Evolutionary conservation across 2,888 invertebrate genomes (phyloP).

Genomic region (Aporophyla lueneburgensis): DNA sequence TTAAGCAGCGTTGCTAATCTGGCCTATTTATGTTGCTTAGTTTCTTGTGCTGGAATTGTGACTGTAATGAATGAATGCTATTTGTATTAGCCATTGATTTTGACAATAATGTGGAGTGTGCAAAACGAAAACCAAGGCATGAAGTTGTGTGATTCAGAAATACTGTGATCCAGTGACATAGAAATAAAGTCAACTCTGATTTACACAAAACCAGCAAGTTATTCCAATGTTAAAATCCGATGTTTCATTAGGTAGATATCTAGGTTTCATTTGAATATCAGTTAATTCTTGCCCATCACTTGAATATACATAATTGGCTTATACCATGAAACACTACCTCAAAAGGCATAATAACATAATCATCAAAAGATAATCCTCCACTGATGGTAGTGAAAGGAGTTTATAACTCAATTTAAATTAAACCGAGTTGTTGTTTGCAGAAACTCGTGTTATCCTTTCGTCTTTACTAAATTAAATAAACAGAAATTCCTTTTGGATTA

Average conservation of each 20-base stretch:
- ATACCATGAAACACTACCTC: conserved; percentile 3
- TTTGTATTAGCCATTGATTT: background rate
- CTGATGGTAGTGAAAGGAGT: conserved; percentile 27
- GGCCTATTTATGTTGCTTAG: conserved; percentile 44
- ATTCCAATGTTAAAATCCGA: background rate
- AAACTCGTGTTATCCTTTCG: background rate
- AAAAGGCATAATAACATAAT: conserved; percentile 24
- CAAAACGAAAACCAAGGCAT: background rate
- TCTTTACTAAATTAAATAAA: background rate
- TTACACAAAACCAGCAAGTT: no score
- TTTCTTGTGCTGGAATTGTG: conserved; percentile 12
- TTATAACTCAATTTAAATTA: conserved; percentile 42
- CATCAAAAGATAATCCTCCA: conserved; percentile 20
- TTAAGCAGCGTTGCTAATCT: conserved; percentile 57
- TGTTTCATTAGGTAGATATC: background rate
- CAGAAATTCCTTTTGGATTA: conserved; percentile 12
- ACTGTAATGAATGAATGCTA: conserved; percentile 1
- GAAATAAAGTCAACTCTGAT: background rate
- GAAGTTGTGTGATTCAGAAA: background rate
- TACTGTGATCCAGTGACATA: background rate
- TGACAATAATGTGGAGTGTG: background rate
- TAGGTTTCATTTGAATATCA: background rate
- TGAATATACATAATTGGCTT: background rate
- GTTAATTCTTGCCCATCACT: background rate
- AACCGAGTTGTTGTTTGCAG: conserved; percentile 24